These are phyloP conservation scores for Aphrocallistes beatrix DNA, from an alignment of 37 sponge, comb jelly and placozoan genomes.

Conservation along the genomic window DNA sequence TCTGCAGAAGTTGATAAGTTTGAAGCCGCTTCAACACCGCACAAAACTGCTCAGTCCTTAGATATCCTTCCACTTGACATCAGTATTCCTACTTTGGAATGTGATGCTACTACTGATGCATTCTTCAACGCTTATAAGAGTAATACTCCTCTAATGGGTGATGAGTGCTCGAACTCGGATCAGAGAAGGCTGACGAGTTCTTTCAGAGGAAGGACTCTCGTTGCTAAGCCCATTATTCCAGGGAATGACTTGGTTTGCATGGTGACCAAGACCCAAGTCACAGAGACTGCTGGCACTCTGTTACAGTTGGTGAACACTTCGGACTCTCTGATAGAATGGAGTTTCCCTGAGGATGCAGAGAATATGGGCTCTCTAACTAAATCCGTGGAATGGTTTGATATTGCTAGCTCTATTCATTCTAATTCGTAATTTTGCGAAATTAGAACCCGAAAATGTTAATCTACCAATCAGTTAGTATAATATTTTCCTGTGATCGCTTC, in stretches of 20 bases:
- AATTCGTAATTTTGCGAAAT: too few relatives aligned
- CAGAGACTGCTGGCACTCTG: neutral
- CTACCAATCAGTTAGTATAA: too few relatives aligned
- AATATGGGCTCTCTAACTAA: neutral
- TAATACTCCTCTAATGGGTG: neutral
- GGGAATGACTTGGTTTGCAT: neutral
- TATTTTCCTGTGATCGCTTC: too few relatives aligned
- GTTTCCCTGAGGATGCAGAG: neutral
- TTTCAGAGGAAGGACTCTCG: neutral
- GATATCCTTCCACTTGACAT: neutral
- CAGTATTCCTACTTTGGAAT: neutral
- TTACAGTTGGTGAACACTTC: neutral
- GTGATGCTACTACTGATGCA: neutral
- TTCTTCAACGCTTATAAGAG: neutral
- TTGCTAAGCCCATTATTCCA: neutral
- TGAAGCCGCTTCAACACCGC: too few relatives aligned
- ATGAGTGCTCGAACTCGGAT: neutral
- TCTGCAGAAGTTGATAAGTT: too few relatives aligned
- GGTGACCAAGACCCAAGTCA: neutral
- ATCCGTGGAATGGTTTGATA: neutral
- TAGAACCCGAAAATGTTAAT: too few relatives aligned
- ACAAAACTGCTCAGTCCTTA: neutral
- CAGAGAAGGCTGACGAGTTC: neutral
- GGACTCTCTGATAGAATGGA: neutral
- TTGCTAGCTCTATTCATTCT: neutral